Conservation (phyloP, 35 echinoderm and acorn worm genomes). For the Holothuria glaberrima region DNA sequence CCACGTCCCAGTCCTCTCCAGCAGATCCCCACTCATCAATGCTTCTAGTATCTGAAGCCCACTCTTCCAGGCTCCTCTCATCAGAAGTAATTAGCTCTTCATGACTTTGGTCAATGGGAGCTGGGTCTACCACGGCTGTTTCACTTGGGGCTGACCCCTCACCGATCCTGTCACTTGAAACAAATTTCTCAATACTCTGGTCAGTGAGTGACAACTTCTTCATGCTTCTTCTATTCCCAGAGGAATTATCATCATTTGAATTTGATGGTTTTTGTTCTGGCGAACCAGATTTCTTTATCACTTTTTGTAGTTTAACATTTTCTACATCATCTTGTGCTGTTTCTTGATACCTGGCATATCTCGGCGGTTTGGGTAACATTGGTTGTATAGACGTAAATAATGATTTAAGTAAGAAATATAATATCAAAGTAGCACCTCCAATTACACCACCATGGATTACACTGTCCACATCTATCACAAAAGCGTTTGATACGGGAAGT, state of each 20-base stretch:
- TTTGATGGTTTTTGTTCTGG: not conserved
- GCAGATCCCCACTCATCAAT: not conserved
- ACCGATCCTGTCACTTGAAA: too few relatives aligned
- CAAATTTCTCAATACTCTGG: too few relatives aligned
- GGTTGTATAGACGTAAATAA: not conserved
- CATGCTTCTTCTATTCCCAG: too few relatives aligned
- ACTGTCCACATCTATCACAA: slow-evolving; percentile 6
- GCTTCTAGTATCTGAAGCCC: not conserved
- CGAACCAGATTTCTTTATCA: not conserved
- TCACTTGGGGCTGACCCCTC: too few relatives aligned
- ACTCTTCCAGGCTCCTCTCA: not conserved
- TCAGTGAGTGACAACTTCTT: too few relatives aligned
- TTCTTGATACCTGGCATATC: not conserved
- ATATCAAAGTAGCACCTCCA: slow-evolving; percentile 4
- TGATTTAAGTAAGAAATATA: not conserved
- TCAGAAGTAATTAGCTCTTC: too few relatives aligned
- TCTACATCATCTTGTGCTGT: not conserved
- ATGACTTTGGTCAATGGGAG: too few relatives aligned
- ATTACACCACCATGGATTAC: slow-evolving; percentile 21
- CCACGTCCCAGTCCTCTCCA: slow-evolving; percentile 18
- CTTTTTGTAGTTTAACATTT: slow-evolving; percentile 27
- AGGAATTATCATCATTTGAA: too few relatives aligned
- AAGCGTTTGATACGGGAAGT: not conserved
- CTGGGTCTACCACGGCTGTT: too few relatives aligned
- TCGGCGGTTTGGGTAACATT: not conserved